Evolutionary conservation across 2,797 vertebrate species (phyloP).

Genomic region (Pithecia hirsuta): DNA sequence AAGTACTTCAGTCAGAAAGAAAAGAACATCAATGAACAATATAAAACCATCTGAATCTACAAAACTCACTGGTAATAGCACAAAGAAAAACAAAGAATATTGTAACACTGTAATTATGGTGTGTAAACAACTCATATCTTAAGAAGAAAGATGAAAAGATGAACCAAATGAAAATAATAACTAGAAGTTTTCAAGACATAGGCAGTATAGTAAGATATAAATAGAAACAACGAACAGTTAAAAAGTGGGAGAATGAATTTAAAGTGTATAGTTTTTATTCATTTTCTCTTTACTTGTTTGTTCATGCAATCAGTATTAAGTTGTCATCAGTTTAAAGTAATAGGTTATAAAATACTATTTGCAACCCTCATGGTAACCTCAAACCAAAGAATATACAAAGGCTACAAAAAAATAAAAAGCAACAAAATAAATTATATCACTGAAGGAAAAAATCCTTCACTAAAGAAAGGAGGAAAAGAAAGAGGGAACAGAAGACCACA

Average conservation of each 20-base stretch:
- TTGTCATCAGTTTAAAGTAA: neutral
- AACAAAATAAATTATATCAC: neutral
- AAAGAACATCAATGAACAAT: neutral
- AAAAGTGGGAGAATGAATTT: neutral
- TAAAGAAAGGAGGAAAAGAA: neutral
- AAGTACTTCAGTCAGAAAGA: neutral
- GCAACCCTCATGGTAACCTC: neutral
- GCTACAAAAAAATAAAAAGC: neutral
- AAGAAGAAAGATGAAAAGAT: neutral
- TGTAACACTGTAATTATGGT: neutral
- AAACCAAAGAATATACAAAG: neutral
- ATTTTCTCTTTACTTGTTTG: neutral
- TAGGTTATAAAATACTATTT: neutral
- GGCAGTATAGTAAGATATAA: neutral
- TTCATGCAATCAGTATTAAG: neutral
- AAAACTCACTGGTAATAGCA: neutral
- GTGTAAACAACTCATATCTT: neutral
- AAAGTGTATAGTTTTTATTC: neutral
- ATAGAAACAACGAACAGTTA: neutral
- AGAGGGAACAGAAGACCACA: neutral
- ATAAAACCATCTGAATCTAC: neutral
- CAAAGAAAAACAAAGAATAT: neutral
- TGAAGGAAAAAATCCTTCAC: neutral
- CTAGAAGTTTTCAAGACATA: neutral
- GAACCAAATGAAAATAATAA: neutral